phyloP scores from a whole-genome alignment of 2,888 invertebrate genomes.

The Steinernema hermaphroditum region DNA sequence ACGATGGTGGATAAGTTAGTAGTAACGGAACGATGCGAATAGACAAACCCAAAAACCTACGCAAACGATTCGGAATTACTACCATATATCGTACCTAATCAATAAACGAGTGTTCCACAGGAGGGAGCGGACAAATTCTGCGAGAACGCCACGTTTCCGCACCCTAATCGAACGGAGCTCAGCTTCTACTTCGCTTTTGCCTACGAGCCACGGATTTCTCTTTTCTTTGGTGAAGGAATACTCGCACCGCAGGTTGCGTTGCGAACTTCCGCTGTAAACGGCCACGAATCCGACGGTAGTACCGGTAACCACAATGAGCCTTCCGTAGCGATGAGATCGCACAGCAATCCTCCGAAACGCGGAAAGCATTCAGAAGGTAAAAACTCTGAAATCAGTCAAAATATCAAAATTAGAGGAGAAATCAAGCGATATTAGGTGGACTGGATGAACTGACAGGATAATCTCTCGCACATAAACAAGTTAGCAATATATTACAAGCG shows the following conservation, averaged over 20 bases:
- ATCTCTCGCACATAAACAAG: too few relatives aligned
- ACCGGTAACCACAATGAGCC: background rate
- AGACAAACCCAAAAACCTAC: conserved; percentile 39
- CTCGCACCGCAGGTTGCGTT: background rate
- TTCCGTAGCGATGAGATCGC: background rate
- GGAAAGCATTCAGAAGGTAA: background rate
- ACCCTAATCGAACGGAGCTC: background rate
- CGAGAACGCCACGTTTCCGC: background rate
- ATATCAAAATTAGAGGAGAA: too few relatives aligned
- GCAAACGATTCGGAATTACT: too few relatives aligned
- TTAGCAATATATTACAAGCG: too few relatives aligned
- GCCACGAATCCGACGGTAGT: background rate
- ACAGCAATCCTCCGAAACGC: background rate
- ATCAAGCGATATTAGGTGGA: too few relatives aligned
- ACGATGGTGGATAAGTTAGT: conserved; percentile 53
- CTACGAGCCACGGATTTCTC: background rate
- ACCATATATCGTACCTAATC: background rate
- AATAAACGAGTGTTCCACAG: background rate
- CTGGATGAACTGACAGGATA: too few relatives aligned
- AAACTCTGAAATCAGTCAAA: too few relatives aligned
- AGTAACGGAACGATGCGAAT: conserved; percentile 51
- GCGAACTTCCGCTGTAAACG: background rate
- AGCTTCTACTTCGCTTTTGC: background rate
- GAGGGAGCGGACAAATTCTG: background rate
- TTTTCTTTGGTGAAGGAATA: background rate